phyloP scores from a whole-genome alignment of 2,797 vertebrate species.

The Acropternis orthonyx region DNA sequence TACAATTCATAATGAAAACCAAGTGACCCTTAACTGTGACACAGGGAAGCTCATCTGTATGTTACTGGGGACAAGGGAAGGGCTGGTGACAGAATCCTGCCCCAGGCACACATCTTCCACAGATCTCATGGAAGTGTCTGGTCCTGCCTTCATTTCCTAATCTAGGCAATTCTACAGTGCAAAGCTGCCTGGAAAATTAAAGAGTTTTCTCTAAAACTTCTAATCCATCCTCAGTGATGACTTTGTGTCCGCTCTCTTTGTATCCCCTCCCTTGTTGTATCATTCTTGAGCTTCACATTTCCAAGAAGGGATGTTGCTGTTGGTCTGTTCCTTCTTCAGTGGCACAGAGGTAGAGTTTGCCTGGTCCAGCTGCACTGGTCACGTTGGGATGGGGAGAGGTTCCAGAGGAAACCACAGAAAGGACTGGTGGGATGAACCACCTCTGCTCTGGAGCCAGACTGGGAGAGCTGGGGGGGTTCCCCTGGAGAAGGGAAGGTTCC shows the following conservation, averaged over 20 bases:
- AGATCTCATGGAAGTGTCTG: not conserved
- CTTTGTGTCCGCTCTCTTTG: not conserved
- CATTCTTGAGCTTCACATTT: not conserved
- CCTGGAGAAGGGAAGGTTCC: not conserved
- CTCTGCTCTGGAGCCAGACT: not conserved
- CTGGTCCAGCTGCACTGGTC: not conserved
- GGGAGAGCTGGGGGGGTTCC: not conserved
- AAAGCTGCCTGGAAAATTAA: not conserved
- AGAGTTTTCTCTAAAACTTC: not conserved
- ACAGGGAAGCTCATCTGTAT: not conserved
- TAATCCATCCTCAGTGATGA: not conserved
- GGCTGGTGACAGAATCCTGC: not conserved
- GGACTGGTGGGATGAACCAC: not conserved
- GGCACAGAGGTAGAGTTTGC: not conserved
- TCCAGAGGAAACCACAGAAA: not conserved
- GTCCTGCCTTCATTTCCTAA: not conserved
- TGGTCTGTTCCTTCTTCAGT: not conserved
- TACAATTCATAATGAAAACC: not conserved
- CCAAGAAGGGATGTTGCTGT: not conserved
- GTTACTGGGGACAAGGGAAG: not conserved
- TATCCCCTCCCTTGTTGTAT: not conserved
- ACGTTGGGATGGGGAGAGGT: not conserved
- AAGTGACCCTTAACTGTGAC: not conserved
- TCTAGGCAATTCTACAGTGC: fast-evolving
- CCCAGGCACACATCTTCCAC: not conserved